A percentile compares a stretch with the other conserved stretches of the same genome.
These are phyloP conservation scores for Aphelenchoides fujianensis DNA, from an alignment of 1,140 invertebrate genomes.

Conservation along the genomic window DNA sequence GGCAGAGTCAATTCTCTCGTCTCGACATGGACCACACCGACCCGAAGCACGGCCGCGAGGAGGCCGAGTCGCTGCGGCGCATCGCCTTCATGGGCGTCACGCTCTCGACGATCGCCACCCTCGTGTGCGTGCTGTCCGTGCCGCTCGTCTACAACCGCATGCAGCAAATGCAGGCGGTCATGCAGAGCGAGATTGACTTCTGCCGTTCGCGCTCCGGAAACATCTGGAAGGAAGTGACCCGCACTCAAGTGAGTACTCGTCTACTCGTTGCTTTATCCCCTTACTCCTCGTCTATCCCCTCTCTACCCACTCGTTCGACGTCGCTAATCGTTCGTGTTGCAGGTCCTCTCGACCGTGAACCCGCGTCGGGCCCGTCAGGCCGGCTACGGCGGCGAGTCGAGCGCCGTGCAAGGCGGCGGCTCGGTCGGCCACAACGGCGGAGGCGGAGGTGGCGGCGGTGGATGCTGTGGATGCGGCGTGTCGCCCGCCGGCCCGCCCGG, in stretches of 20 bases:
- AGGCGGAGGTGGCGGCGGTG: conserved; percentile 17
- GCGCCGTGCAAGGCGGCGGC: background rate
- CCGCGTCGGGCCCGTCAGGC: conserved; percentile 40
- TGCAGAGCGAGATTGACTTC: conserved; percentile 59
- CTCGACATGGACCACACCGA: background rate
- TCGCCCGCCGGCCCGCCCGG: conserved; percentile 45
- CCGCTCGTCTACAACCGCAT: conserved; percentile 58
- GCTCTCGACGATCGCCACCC: conserved; percentile 40
- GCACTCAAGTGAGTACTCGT: too few relatives aligned
- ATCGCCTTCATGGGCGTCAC: conserved; percentile 32
- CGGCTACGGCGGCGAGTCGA: conserved; percentile 33
- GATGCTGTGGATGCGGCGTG: conserved; percentile 41
- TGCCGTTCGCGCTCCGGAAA: conserved; percentile 52
- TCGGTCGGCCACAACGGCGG: conserved; percentile 13
- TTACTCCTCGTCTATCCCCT: too few relatives aligned
- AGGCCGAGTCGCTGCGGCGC: conserved; percentile 23
- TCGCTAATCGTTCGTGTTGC: too few relatives aligned
- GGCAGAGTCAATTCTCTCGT: too few relatives aligned
- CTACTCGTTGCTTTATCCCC: conserved; percentile 15
- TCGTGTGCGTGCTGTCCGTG: conserved; percentile 51
- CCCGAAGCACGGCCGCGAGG: conserved; percentile 4
- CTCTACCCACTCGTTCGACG: background rate
- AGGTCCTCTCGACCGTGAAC: conserved; percentile 25
- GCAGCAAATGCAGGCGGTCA: conserved; percentile 55
- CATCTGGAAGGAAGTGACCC: conserved; percentile 57